These are phyloP conservation scores for Chaenogobius annularis DNA, from an alignment of 2,113 vertebrate genomes.

Conservation along the genomic window DNA sequence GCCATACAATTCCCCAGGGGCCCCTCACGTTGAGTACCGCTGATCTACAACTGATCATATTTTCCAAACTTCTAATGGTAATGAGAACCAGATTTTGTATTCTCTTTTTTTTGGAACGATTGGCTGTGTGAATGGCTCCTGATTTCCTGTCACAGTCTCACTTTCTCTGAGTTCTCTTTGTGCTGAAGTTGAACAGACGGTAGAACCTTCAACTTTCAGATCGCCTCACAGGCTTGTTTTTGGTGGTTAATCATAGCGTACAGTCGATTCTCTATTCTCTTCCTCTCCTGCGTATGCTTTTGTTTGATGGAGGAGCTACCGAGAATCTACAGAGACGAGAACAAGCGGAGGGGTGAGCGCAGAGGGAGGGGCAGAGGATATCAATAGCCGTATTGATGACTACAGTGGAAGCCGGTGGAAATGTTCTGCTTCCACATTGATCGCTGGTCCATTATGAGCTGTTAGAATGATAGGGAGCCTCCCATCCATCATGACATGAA, in stretches of 20 bases:
- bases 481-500: conserved; percentile 57
- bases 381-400: conserved; percentile 62
- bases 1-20: no score
- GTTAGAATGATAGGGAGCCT: conserved; percentile 56
- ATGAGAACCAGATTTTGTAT: neutral
- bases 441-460: conserved; percentile 66
- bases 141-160: neutral
- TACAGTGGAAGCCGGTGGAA: conserved; percentile 58
- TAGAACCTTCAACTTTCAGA: neutral
- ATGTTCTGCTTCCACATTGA: conserved; percentile 65
- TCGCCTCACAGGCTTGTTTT: conserved; percentile 16
- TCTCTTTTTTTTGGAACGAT: neutral
- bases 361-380: conserved; percentile 43
- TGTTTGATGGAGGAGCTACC: conserved; percentile 44
- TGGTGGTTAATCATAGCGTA: conserved; percentile 35
- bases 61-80: neutral
- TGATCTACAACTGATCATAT: neutral
- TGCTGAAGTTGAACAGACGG: neutral
- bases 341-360: conserved; percentile 44
- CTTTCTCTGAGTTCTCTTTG: neutral
- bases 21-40: no score
- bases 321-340: conserved; percentile 32
- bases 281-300: conserved; percentile 24
- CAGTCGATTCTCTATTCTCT: conserved; percentile 21
- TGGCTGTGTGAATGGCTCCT: neutral